phyloP scores from a whole-genome alignment of 2,888 invertebrate genomes.

The Tryphoninae sp. region DNA sequence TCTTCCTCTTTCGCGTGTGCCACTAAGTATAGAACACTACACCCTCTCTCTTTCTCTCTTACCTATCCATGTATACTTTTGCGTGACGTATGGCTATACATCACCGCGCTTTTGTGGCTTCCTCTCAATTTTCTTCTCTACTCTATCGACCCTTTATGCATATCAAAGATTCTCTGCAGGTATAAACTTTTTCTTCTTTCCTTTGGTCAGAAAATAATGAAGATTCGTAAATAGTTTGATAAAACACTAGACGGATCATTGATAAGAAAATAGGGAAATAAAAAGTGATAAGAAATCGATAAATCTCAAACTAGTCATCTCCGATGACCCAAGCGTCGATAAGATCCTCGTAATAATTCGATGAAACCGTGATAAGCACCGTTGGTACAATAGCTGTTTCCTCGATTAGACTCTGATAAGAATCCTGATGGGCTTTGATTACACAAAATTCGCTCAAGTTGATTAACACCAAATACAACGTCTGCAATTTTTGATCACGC shows the following conservation, averaged over 20 bases:
- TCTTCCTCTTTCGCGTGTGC: slow-evolving; percentile 36
- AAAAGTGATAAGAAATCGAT: background rate
- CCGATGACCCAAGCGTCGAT: background rate
- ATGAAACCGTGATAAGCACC: background rate
- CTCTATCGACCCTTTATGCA: background rate
- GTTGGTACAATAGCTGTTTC: background rate
- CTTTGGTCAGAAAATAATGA: background rate
- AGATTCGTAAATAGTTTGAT: background rate
- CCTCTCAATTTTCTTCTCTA: background rate
- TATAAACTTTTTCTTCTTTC: background rate
- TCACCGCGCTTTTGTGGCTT: slow-evolving; percentile 1
- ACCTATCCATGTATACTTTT: slow-evolving; percentile 10
- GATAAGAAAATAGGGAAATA: background rate
- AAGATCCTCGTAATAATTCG: background rate
- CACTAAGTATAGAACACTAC: background rate
- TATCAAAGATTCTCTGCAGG: background rate
- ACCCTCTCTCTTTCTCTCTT: background rate
- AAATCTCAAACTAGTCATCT: no score
- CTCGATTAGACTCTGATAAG: background rate
- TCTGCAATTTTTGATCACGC: no score
- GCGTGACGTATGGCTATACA: slow-evolving; percentile 8
- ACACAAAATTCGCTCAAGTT: no score
- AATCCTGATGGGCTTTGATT: no score
- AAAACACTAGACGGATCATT: background rate
- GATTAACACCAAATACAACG: no score